phyloP scores from a whole-genome alignment of 2,888 invertebrate genomes.

The Nebria brevicollis region DNA sequence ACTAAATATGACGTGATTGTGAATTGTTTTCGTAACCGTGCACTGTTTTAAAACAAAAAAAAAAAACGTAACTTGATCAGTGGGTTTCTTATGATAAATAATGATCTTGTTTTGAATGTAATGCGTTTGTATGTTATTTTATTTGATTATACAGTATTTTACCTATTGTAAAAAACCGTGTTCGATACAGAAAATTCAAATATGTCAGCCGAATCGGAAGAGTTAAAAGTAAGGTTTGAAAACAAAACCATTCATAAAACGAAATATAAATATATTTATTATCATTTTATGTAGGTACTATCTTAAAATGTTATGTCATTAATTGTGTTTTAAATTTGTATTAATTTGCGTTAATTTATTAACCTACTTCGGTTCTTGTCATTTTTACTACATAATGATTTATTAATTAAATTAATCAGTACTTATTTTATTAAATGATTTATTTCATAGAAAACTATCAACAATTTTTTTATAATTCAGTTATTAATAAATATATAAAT shows the following conservation, averaged over 20 bases:
- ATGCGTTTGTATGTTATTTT: slow-evolving; percentile 25
- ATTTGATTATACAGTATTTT: slow-evolving; percentile 9
- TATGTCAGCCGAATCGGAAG: slow-evolving; percentile 41
- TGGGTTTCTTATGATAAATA: slow-evolving; percentile 11
- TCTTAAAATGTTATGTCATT: not conserved
- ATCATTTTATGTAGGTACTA: not conserved
- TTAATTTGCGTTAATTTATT: slow-evolving; percentile 18
- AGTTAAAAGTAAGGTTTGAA: slow-evolving; percentile 42
- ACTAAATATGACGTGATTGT: slow-evolving; percentile 22
- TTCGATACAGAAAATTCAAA: slow-evolving; percentile 11
- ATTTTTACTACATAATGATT: too few species aligned
- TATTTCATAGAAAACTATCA: too few species aligned
- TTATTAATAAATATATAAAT: too few species aligned
- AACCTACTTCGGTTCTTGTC: slow-evolving; percentile 17
- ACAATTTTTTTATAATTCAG: too few species aligned
- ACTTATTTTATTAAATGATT: too few species aligned
- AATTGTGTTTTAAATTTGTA: slow-evolving; percentile 12
- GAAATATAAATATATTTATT: not conserved
- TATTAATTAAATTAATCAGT: too few species aligned
- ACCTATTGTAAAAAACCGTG: not conserved
- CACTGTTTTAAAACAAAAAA: too few species aligned
- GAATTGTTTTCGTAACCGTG: slow-evolving; percentile 20
- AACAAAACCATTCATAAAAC: not conserved
- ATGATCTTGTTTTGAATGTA: slow-evolving; percentile 39
- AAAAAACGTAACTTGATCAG: slow-evolving; percentile 10